Conservation (phyloP, 2,797 vertebrate genomes). For the Danio kyathit region DNA sequence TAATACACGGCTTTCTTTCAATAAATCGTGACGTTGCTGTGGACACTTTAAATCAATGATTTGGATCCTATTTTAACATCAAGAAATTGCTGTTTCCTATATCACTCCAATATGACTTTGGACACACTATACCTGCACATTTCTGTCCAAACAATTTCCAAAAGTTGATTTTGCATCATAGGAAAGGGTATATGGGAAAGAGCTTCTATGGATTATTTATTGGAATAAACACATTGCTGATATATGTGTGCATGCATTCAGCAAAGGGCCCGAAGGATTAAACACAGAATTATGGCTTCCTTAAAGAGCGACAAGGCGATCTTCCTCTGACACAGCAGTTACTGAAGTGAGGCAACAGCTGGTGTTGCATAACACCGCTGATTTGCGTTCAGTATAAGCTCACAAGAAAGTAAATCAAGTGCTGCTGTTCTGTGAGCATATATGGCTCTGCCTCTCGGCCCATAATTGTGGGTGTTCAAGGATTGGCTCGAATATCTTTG, state of each 20-base stretch:
- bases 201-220: background rate
- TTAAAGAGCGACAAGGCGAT: slow-evolving; percentile 60
- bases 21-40: too few relatives aligned
- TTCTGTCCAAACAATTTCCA: too few relatives aligned
- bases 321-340: slow-evolving; percentile 68
- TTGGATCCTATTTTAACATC: too few relatives aligned
- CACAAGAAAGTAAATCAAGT: slow-evolving; percentile 61
- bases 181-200: too few relatives aligned
- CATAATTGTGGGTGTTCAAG: slow-evolving; percentile 47
- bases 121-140: too few relatives aligned
- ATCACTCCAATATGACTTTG: too few relatives aligned
- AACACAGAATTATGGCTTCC: slow-evolving; percentile 52
- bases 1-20: too few relatives aligned
- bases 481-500: slow-evolving; percentile 55
- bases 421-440: slow-evolving; percentile 54
- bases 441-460: slow-evolving; percentile 41
- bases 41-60: too few relatives aligned
- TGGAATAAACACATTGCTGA: slow-evolving; percentile 23
- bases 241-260: slow-evolving; percentile 65
- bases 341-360: slow-evolving; percentile 69
- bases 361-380: slow-evolving; percentile 71
- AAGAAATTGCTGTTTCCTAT: too few relatives aligned
- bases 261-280: slow-evolving; percentile 40
- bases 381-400: slow-evolving; percentile 68
- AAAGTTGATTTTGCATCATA: too few relatives aligned